Evolutionary conservation across 1,140 invertebrate species (phyloP).

Genomic region (Sogatella furcifera): DNA sequence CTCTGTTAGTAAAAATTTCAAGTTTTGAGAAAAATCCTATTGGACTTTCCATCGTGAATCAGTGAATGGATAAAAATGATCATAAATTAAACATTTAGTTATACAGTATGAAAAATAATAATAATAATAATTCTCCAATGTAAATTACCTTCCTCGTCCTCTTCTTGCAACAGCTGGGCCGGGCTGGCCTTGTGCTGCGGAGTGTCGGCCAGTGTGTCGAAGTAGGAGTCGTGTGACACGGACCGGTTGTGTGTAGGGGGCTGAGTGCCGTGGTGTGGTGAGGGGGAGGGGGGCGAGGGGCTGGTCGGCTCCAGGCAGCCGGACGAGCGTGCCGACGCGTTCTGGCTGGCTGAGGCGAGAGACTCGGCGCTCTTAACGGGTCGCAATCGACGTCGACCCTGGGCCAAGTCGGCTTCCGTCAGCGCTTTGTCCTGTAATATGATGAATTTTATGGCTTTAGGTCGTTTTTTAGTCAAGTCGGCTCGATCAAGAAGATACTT

Average conservation of each 20-base stretch:
- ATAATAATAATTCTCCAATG: too few relatives aligned
- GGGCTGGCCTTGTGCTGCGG: conserved; percentile 24
- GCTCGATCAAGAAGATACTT: too few relatives aligned
- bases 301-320: conserved; percentile 7
- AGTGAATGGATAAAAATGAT: too few relatives aligned
- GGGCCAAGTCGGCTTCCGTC: conserved; percentile 32
- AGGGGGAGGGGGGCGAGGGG: conserved; percentile 8
- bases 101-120: too few relatives aligned
- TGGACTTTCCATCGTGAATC: too few relatives aligned
- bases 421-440: conserved; percentile 29
- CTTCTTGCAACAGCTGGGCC: conserved; percentile 9
- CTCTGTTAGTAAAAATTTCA: too few relatives aligned
- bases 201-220: conserved; percentile 52
- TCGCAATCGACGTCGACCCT: conserved; percentile 41
- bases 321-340: neutral
- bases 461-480: too few relatives aligned
- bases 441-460: too few relatives aligned
- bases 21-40: too few relatives aligned
- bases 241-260: conserved; percentile 40
- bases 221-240: conserved; percentile 87
- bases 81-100: too few relatives aligned
- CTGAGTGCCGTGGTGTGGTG: conserved; percentile 17
- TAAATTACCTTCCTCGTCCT: conserved; percentile 16
- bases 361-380: conserved; percentile 61
- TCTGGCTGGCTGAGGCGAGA: conserved; percentile 31